Evolutionary conservation across 2,888 invertebrate species (phyloP), one percentile per base, ranked within the genome.

Genomic region (Melanotus villosus): DNA sequence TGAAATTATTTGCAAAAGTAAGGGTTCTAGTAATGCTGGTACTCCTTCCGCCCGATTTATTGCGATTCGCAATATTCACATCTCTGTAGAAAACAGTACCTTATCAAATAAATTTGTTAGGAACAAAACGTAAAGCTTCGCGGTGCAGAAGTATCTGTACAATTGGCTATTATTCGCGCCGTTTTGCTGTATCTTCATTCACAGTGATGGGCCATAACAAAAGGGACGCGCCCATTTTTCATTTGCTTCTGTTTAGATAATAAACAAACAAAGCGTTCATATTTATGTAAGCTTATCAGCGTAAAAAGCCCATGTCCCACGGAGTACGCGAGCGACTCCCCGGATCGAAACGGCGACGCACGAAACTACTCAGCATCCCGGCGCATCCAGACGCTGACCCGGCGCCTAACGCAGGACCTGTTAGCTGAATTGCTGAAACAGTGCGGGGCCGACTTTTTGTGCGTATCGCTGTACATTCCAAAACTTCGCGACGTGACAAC

Each of bases 261-360:
- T 56, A 56, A 38, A 56, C 56, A 56, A 56, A 56, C 32, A 32
- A 52, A 52, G 32, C 56, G 56, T 56, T 56, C 38, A 38, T 56
- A 56, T 50, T 62, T 62, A 50, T 18, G 50, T 23, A 23, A 50
- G 38, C 43, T 64, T 26, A 64, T 64, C 41, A 43, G 43, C 12
- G 52, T 38, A 41, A 18, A 56, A 38, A 56, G 30, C 43, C 54
- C 52, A 16, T 30, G 52, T 30, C 32, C 52, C 34, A 18, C 34
- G 52, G 3, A 18, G 52, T 16, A 23, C 32, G 16, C 52, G 16
- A 54, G 67, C 67, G 67, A 60, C 74, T 65, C 68, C 74, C 71
- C 70, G 71, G 75, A 75, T 75, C 75, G 75, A 75, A 75, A 70
- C 75, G 75, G 73, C 60, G 65, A 64, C 67, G 58, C 57, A 57